Evolutionary conservation across 2,797 vertebrate genomes (phyloP).

Genomic region (Sciurus vulgaris): DNA sequence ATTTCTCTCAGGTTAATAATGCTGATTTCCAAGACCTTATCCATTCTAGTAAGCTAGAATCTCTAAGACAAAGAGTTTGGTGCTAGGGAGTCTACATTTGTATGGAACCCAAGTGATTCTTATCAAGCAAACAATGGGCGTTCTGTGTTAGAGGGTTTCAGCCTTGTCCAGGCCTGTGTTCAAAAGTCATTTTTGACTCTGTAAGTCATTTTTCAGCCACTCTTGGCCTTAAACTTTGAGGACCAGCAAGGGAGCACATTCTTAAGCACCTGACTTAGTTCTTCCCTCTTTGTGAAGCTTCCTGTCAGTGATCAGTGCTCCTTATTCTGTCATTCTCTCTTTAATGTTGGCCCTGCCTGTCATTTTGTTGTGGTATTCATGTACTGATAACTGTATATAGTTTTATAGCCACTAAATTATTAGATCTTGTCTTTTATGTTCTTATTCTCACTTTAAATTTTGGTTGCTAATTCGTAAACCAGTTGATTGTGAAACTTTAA

Average conservation of each 20-base stretch:
- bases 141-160: neutral
- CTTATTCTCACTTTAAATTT: neutral
- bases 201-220: neutral
- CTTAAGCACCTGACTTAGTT: neutral
- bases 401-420: neutral
- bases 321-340: neutral
- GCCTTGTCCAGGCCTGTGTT: neutral
- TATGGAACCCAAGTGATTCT: neutral
- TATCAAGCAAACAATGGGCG: neutral
- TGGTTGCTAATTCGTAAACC: neutral
- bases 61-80: neutral
- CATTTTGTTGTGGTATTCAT: neutral
- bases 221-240: neutral
- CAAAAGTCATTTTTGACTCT: neutral
- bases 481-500: constrained; percentile 9
- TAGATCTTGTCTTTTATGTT: neutral
- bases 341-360: neutral
- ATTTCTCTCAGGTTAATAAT: neutral
- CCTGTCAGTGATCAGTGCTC: neutral
- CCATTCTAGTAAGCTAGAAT: neutral
- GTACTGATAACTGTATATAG: neutral
- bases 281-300: neutral
- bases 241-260: constrained; percentile 22
- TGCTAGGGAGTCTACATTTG: neutral
- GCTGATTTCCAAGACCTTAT: neutral